Evolutionary conservation across 1,140 invertebrate genomes (phyloP).

Genomic region (Scaptomyza graminum): DNA sequence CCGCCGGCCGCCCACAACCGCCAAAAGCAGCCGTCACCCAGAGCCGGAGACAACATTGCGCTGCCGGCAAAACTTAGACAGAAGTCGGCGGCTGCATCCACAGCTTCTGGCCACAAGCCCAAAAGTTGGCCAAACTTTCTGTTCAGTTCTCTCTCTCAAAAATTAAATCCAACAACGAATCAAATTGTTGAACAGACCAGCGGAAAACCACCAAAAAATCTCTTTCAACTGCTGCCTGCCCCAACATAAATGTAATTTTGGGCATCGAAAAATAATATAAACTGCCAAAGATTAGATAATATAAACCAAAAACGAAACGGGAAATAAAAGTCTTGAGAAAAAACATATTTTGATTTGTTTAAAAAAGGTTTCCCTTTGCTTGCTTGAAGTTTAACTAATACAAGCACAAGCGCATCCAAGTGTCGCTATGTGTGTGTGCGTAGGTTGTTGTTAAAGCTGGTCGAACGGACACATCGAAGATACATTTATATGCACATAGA

Average conservation of each 20-base stretch:
- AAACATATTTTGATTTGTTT: no score
- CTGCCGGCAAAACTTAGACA: constrained; percentile 29
- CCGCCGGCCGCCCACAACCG: neutral
- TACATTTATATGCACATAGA: constrained; percentile 10
- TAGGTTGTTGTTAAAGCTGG: constrained; percentile 23
- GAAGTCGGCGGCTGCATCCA: constrained; percentile 9
- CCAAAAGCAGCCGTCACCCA: constrained; percentile 26
- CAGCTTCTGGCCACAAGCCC: constrained; percentile 46
- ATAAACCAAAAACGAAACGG: no score
- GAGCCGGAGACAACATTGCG: constrained; percentile 29
- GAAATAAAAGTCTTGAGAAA: no score
- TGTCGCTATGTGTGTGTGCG: no score
- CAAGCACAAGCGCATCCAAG: no score
- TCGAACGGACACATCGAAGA: constrained; percentile 5
- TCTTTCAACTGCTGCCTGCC: constrained; percentile 1
- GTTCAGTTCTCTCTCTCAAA: no score
- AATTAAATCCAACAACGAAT: constrained; percentile 3
- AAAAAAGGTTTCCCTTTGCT: no score
- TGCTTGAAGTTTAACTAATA: no score
- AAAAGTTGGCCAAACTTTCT: constrained; percentile 41
- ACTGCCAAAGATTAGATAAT: no score
- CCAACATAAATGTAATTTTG: no score
- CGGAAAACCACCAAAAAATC: constrained; percentile 27
- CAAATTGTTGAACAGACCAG: constrained; percentile 40
- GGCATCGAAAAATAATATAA: no score